Percentiles rank a stretch among this genome's conserved stretches.
Conservation (phyloP, 2,113 vertebrate species). For the Ranitomeya imitator region DNA sequence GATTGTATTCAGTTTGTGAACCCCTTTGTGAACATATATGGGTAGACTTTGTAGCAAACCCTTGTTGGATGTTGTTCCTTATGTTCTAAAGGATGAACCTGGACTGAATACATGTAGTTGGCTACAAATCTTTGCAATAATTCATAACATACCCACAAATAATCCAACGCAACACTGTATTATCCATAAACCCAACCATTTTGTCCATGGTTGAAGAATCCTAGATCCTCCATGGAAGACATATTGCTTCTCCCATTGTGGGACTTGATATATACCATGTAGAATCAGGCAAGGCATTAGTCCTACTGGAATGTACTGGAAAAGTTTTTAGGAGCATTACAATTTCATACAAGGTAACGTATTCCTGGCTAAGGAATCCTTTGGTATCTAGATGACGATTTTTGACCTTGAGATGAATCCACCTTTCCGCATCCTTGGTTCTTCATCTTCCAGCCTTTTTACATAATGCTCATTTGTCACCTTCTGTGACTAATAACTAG, state of each 20-base stretch:
- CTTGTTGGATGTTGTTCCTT: too few relatives aligned
- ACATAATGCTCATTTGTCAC: neutral
- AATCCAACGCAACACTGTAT: neutral
- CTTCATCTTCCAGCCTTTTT: neutral
- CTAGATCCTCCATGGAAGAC: too few relatives aligned
- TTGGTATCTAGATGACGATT: neutral
- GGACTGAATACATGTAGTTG: too few relatives aligned
- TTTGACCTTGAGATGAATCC: neutral
- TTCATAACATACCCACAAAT: neutral
- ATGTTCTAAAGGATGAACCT: too few relatives aligned
- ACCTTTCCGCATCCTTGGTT: neutral
- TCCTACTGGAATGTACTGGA: neutral
- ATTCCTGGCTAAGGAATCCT: neutral
- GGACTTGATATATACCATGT: neutral
- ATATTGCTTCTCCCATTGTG: neutral
- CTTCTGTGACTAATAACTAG: neutral
- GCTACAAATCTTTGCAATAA: neutral
- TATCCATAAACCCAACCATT: neutral
- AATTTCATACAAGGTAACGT: neutral
- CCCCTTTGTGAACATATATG: neutral
- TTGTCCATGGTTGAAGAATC: neutral
- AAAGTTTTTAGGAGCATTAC: neutral
- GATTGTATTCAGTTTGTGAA: neutral
- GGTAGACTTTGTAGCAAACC: neutral
- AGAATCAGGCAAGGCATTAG: neutral